These are phyloP conservation scores for Cosmia trapezina DNA, from an alignment of 2,888 invertebrate species.

Conservation along the genomic window DNA sequence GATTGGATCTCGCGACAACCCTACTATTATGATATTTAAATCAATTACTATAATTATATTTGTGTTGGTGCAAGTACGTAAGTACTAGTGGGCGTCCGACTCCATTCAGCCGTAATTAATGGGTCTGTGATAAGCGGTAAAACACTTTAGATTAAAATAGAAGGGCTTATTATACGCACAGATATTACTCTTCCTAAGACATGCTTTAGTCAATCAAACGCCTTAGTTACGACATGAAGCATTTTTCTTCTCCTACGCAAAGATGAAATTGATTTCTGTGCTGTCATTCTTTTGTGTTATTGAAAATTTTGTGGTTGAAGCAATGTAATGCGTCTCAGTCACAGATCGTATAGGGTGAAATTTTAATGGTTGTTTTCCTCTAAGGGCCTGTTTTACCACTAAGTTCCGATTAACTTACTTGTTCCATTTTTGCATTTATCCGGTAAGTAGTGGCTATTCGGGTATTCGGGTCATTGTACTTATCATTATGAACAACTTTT, in stretches of 20 bases:
- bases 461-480: no score
- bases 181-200: slow-evolving; percentile 72
- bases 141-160: slow-evolving; percentile 87
- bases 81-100: slow-evolving; percentile 81
- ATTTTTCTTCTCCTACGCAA: slow-evolving; percentile 54
- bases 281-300: slow-evolving; percentile 17
- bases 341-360: no score
- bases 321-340: not conserved
- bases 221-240: slow-evolving; percentile 47
- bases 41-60: slow-evolving; percentile 89
- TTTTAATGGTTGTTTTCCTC: no score
- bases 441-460: no score
- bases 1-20: slow-evolving; percentile 77
- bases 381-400: no score
- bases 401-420: no score
- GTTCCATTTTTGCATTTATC: no score
- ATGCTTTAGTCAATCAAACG: slow-evolving; percentile 74
- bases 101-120: slow-evolving; percentile 84
- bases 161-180: slow-evolving; percentile 79
- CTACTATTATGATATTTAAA: slow-evolving; percentile 87
- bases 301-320: slow-evolving; percentile 7
- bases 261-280: slow-evolving; percentile 34
- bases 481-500: no score
- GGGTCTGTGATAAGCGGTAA: slow-evolving; percentile 83
- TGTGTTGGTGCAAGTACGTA: slow-evolving; percentile 70